Conservation (phyloP, 2,888 invertebrate genomes). For the Enchytraeus crypticus region DNA sequence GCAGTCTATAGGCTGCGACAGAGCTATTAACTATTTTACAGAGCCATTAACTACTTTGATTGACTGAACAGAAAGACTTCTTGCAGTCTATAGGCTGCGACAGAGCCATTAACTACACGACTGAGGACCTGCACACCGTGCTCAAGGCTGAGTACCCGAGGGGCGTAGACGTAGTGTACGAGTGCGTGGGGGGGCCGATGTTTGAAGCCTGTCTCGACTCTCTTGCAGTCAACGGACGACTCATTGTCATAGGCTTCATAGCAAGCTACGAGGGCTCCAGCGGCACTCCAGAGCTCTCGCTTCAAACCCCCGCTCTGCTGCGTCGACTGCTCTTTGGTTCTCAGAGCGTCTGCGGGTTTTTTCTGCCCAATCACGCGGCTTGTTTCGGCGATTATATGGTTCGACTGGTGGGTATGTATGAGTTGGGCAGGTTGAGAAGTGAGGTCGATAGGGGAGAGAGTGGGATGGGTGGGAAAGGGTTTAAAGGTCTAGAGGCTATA, state of each 20-base stretch:
- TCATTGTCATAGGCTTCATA: slow-evolving; percentile 44
- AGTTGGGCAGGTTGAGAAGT: background rate
- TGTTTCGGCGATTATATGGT: background rate
- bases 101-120: slow-evolving; percentile 43
- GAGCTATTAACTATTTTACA: too few species aligned
- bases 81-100: slow-evolving; percentile 40
- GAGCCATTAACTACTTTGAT: too few species aligned
- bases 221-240: slow-evolving; percentile 38
- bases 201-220: slow-evolving; percentile 41
- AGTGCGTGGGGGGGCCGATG: slow-evolving; percentile 42
- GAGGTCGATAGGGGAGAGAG: background rate
- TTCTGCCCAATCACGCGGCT: background rate
- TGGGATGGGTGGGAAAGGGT: slow-evolving; percentile 28
- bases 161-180: slow-evolving; percentile 44
- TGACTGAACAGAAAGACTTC: too few species aligned
- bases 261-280: slow-evolving; percentile 37
- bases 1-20: too few species aligned
- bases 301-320: background rate
- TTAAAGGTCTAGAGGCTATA: slow-evolving; percentile 37
- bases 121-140: slow-evolving; percentile 37
- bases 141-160: slow-evolving; percentile 41
- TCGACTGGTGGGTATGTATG: background rate
- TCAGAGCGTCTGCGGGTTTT: background rate
- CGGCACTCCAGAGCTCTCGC: slow-evolving; percentile 23
- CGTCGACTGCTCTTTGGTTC: background rate